phyloP scores from a whole-genome alignment of 1,140 invertebrate genomes.

The Aradophagus sp. region DNA sequence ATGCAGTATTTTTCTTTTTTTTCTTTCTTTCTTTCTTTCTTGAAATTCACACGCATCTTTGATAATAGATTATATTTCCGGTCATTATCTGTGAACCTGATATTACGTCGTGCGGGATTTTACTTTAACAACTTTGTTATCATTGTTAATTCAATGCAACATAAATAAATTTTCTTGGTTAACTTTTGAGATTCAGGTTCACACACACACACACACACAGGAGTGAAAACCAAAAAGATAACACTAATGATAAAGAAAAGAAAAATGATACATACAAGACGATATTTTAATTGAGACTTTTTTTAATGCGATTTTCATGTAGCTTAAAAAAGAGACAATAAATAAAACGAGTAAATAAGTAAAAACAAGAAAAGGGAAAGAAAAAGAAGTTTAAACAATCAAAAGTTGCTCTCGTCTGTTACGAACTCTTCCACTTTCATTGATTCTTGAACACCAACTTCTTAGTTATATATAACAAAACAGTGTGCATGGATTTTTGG shows the following conservation, averaged over 20 bases:
- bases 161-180: slow-evolving; percentile 51
- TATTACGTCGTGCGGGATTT: slow-evolving; percentile 19
- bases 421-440: slow-evolving; percentile 63
- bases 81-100: slow-evolving; percentile 47
- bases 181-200: slow-evolving; percentile 58
- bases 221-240: too few relatives aligned
- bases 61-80: too few relatives aligned
- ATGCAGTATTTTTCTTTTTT: too few relatives aligned
- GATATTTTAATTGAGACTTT: too few relatives aligned
- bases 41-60: too few relatives aligned
- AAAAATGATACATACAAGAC: too few relatives aligned
- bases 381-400: slow-evolving; percentile 3
- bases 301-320: too few relatives aligned
- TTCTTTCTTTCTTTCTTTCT: slow-evolving; percentile 9
- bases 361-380: slow-evolving; percentile 1
- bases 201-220: slow-evolving; percentile 41
- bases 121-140: slow-evolving; percentile 33
- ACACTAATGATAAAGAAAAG: too few relatives aligned
- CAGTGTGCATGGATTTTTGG: slow-evolving; percentile 71
- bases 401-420: slow-evolving; percentile 61
- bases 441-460: slow-evolving; percentile 61
- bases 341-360: too few relatives aligned
- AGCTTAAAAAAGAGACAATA: too few relatives aligned
- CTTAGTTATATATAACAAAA: slow-evolving; percentile 60
- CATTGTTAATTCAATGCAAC: slow-evolving; percentile 53